Conservation (phyloP, 2,888 invertebrate genomes). For the Dione vanillae region DNA sequence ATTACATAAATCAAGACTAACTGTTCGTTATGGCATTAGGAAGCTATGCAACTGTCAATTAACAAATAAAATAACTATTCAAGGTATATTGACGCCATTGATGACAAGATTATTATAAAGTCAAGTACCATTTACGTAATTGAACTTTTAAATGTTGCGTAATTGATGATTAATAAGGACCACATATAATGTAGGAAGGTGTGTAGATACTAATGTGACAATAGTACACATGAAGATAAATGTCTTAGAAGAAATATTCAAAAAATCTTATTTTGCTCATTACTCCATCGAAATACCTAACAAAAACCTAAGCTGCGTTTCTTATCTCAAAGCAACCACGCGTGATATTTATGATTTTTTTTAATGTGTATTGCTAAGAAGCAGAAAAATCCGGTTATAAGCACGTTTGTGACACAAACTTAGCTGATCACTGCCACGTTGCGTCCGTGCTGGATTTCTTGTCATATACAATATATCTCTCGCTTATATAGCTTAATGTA, state of each 20-base stretch:
- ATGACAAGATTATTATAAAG: neutral
- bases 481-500: too few relatives aligned
- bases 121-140: too few relatives aligned
- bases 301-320: neutral
- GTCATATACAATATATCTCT: slow-evolving; percentile 5
- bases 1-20: slow-evolving; percentile 52
- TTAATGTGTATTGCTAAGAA: slow-evolving; percentile 23
- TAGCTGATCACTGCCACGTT: slow-evolving; percentile 26
- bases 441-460: slow-evolving; percentile 30
- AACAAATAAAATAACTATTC: neutral
- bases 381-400: slow-evolving; percentile 43
- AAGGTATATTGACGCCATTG: too few relatives aligned
- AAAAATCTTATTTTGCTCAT: neutral
- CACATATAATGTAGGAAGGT: neutral
- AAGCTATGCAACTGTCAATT: slow-evolving; percentile 19
- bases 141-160: too few relatives aligned
- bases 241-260: neutral
- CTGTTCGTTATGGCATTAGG: slow-evolving; percentile 44
- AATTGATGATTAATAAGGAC: too few relatives aligned
- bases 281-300: neutral
- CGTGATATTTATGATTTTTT: slow-evolving; percentile 44
- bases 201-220: neutral
- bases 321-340: slow-evolving; percentile 30
- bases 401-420: slow-evolving; percentile 43
- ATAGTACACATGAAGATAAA: neutral